A percentile compares a stretch with the other conserved stretches of the same genome.
Evolutionary conservation across 1,140 invertebrate species (phyloP).

Genomic region (Trissolcus basalis): DNA sequence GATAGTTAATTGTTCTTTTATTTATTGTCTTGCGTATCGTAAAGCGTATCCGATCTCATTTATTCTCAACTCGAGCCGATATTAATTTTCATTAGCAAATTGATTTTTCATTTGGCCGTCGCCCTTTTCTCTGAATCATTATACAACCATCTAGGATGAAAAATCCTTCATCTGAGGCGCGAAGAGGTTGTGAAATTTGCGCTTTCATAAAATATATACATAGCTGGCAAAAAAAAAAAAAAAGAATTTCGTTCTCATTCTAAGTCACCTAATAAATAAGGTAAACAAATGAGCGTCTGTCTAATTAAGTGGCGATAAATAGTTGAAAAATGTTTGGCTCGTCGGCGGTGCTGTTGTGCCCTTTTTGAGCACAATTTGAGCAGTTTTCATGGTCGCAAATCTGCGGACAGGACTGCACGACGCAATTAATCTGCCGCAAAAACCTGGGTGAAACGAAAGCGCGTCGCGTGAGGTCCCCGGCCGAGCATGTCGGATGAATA

Average conservation of each 20-base stretch:
- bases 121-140: too few relatives aligned
- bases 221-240: too few relatives aligned
- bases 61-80: too few relatives aligned
- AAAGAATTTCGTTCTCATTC: neutral
- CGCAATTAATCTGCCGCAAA: constrained; percentile 54
- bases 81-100: neutral
- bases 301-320: constrained; percentile 19
- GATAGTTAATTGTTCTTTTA: constrained; percentile 27
- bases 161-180: too few relatives aligned
- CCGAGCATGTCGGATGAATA: constrained; percentile 63
- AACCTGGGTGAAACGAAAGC: constrained; percentile 56
- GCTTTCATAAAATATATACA: too few relatives aligned
- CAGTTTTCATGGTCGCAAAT: constrained; percentile 26
- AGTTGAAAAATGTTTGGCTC: constrained; percentile 12
- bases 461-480: constrained; percentile 60
- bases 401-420: constrained; percentile 31
- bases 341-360: constrained; percentile 1
- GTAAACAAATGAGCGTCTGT: constrained; percentile 13
- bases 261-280: constrained; percentile 16
- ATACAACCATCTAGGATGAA: too few relatives aligned
- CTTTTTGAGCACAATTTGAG: constrained; percentile 39
- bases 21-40: constrained; percentile 1
- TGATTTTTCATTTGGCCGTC: neutral
- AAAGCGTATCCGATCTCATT: neutral
- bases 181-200: too few relatives aligned